Percentiles rank a stretch among this genome's conserved stretches.
Evolutionary conservation across 2,113 vertebrate genomes (phyloP).

Genomic region (Cryptotis parvus): DNA sequence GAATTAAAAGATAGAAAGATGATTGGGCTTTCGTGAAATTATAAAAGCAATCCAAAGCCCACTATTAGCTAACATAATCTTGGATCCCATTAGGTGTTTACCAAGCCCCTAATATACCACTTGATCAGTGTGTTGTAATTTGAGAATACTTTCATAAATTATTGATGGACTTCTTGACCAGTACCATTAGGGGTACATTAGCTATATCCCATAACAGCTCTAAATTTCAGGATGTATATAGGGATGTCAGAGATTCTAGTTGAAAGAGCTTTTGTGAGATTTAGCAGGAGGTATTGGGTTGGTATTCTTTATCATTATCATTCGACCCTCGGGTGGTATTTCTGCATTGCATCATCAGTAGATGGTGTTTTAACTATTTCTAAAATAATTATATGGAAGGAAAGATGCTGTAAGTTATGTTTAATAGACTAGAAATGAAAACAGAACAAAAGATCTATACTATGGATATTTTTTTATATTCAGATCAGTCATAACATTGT

Average conservation of each 20-base stretch:
- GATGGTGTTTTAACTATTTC: constrained; percentile 34
- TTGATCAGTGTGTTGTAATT: constrained; percentile 17
- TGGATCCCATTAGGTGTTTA: neutral
- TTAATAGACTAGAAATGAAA: constrained; percentile 59
- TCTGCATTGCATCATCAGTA: neutral
- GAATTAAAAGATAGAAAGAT: constrained; percentile 23
- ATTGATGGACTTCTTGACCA: constrained; percentile 38
- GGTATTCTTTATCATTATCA: neutral
- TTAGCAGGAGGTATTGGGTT: neutral
- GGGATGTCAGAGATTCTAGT: constrained; percentile 24
- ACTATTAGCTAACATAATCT: neutral
- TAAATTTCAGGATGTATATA: constrained; percentile 27
- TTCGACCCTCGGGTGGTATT: neutral
- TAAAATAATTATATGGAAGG: neutral
- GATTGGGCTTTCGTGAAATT: constrained; percentile 25
- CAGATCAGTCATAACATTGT: constrained; percentile 14
- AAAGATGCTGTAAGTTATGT: constrained; percentile 6
- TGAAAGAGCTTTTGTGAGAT: constrained; percentile 47
- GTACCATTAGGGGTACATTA: constrained; percentile 40
- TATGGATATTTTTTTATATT: constrained; percentile 4
- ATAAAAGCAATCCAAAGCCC: constrained; percentile 1
- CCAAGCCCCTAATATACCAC: neutral
- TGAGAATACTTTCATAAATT: constrained; percentile 39
- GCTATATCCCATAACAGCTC: constrained; percentile 2
- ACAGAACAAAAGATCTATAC: constrained; percentile 5